Evolutionary conservation across 2,888 invertebrate genomes (phyloP).

Genomic region (Melipona bicolor): DNA sequence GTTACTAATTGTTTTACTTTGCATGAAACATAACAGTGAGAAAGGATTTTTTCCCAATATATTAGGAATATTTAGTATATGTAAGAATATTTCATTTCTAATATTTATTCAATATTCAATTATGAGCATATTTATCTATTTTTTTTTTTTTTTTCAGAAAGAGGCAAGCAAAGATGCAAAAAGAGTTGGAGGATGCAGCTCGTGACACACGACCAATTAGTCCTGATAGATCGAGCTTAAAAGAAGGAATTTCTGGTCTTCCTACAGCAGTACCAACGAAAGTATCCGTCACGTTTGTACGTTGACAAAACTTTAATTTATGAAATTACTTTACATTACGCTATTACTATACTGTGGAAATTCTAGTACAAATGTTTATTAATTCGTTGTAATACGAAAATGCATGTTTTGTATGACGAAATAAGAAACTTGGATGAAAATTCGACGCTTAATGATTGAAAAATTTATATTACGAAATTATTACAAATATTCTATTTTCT

Average conservation of each 20-base stretch:
- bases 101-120: neutral
- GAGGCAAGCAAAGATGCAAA: conserved; percentile 94
- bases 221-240: conserved; percentile 85
- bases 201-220: conserved; percentile 87
- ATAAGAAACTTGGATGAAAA: conserved; percentile 20
- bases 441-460: conserved; percentile 17
- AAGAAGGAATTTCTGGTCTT: conserved; percentile 83
- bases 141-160: conserved; percentile 86
- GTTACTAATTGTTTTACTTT: conserved; percentile 43
- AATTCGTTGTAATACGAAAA: conserved; percentile 47
- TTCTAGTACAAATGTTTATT: conserved; percentile 44
- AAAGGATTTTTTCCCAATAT: conserved; percentile 24
- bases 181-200: conserved; percentile 96
- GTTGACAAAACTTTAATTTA: conserved; percentile 82
- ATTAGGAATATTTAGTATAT: conserved; percentile 15
- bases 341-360: conserved; percentile 28
- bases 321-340: conserved; percentile 47
- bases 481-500: neutral
- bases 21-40: conserved; percentile 59
- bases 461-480: conserved; percentile 24
- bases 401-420: conserved; percentile 63
- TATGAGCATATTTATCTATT: conserved; percentile 62
- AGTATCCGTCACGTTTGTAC: conserved; percentile 91
- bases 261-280: conserved; percentile 87
- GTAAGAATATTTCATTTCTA: neutral